Evolutionary conservation across 1,140 invertebrate genomes (phyloP), one percentile per base, ranked within the genome.

Genomic region (Oscheius sp.): DNA sequence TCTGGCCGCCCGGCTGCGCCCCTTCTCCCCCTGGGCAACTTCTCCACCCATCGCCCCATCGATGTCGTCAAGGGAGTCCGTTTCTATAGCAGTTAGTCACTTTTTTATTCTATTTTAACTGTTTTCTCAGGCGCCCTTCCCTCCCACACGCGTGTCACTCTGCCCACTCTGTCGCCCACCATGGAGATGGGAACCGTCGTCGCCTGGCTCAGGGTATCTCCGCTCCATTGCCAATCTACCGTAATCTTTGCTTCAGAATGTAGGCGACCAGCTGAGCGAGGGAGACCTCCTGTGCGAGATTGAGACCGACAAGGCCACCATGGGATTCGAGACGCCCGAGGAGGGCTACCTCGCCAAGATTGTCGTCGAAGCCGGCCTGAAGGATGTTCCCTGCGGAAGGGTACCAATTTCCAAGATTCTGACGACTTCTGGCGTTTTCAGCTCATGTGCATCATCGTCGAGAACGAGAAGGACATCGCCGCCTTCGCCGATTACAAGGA

Each of bases 291-390:
- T 99, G 45, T 96, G 95, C 74, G 96, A 99, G 88, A 99, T 99
- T 84, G 96, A 99, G 88, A 99, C 97, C 2, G 97, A 99, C 82
- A 99, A 99, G 87, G 96, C 97, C 0, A 99, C 95, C 0, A 99
- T 99, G 95, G 97, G 94, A 1, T 98, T 99, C 87, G 97, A 99
- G 87, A 97, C 95, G 3, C 94, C 94, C 0, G 96, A 99, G 84
- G 96, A 99, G 87, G 95, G 95, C 26, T 99, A 92, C 85, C 85
- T 99, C 65, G 97, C 97, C 2, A 99, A 96, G 85, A 97, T 99
- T 80, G 73, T 99, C 3, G 82, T 91, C 26, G 84, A 88, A 20
- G 90, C 87, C 64, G 91, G 90, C 3, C 83, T 87, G 0, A 90
- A 90, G 84, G 90, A 91, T 85, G 87, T 92, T 36, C 89, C 89